Evolutionary conservation across 2,797 vertebrate species (phyloP), one percentile per base, ranked within the genome.

Genomic region (Percopsis omiscomaycus): DNA sequence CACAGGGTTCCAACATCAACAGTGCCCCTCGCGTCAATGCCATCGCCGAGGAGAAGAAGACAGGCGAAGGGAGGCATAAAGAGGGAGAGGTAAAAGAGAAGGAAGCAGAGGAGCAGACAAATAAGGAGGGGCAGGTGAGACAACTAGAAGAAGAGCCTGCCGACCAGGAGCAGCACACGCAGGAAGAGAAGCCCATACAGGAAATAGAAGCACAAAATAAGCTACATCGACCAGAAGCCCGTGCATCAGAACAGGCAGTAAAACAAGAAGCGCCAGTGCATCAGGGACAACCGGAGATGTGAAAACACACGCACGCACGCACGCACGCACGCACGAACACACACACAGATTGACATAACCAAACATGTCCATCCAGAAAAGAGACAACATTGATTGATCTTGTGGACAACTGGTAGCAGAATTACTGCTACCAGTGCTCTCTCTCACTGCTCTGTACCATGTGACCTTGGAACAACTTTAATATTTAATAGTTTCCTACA

Each of bases 221-320:
- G 73, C 81, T 80, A 32, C 74, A 86, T 55, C 52, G 67, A 55
- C 61, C 32, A 68, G 66, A 84, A 55, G 58, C n/a, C 13, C 67
- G 56, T 49, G 78, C 47, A 68, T 78, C 51, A 60, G 63, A 83
- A 48, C 64, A 79, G 30, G 55, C 12, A 30, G 68, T 78, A 59
- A 27, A 68, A 16, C 73, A 73, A 8, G 14, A 52, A 28, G 47
- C 54, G 0, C 77, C 82, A 46, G 84, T 84, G 47, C 89, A 92
- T 68, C 77, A 81, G 61, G 86, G 87, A 8, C 88, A 90, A 48
- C 82, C 86, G 54, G 89, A 91, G 68, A 92, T 90, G 28, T 91
- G 70, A 87, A 73, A 13, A 15, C 32, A 59, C 14, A 45, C 56
- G n/a, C 15, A 42, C 27, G 30, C 46, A 48, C 4, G 47, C 22